A percentile compares a stretch with the other conserved stretches of the same genome.
phyloP scores from a whole-genome alignment of 2,888 invertebrate species.

The Antheraea yamamai region DNA sequence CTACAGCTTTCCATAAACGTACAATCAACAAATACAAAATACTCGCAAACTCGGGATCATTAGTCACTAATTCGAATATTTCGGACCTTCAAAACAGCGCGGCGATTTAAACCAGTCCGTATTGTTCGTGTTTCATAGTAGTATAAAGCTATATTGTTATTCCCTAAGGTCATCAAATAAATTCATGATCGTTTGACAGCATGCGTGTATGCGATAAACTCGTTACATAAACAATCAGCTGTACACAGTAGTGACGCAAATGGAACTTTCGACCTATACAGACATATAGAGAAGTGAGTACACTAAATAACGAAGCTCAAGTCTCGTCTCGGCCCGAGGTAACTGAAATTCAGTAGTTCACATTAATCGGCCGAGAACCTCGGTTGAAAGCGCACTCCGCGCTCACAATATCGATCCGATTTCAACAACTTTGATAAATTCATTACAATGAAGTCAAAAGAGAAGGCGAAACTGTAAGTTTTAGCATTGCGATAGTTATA shows the following conservation, averaged over 20 bases:
- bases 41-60: too few relatives aligned
- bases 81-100: too few relatives aligned
- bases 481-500: background rate
- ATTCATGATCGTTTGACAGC: background rate
- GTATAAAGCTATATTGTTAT: background rate
- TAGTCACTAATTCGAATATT: too few relatives aligned
- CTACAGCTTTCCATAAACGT: too few relatives aligned
- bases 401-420: background rate
- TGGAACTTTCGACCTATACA: background rate
- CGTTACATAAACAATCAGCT: background rate
- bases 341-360: conserved; percentile 1
- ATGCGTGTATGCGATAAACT: background rate
- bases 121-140: background rate
- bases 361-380: background rate
- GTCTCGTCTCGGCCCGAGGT: background rate
- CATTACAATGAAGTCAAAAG: conserved; percentile 34
- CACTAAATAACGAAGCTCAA: background rate
- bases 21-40: too few relatives aligned
- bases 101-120: background rate
- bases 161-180: background rate
- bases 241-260: background rate
- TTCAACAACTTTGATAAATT: conserved; percentile 10
- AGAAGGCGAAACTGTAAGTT: conserved; percentile 39
- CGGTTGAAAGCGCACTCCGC: background rate
- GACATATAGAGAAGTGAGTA: background rate